phyloP scores from a whole-genome alignment of 2,113 vertebrate genomes.

The Triplophysa tibetana region DNA sequence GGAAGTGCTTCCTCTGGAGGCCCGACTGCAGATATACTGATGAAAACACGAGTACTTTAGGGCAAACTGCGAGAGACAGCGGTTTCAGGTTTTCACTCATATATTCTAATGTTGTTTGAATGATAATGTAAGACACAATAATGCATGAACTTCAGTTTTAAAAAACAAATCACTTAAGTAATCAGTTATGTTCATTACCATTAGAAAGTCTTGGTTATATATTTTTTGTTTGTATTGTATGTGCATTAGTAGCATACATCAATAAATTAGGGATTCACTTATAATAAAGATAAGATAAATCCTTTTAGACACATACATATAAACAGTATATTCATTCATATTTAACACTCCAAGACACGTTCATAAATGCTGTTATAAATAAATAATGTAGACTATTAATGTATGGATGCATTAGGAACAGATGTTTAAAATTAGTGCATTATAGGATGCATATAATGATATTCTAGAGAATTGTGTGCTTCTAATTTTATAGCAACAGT shows the following conservation, averaged over 20 bases:
- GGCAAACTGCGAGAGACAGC: too few relatives aligned
- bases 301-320: slow-evolving; percentile 8
- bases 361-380: not conserved
- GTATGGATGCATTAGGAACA: too few relatives aligned
- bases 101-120: too few relatives aligned
- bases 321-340: not conserved
- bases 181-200: not conserved
- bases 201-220: not conserved
- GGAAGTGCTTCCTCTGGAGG: not conserved
- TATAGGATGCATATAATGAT: too few relatives aligned
- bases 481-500: too few relatives aligned
- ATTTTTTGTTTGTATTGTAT: not conserved
- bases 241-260: not conserved
- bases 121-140: too few relatives aligned
- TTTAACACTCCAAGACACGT: slow-evolving; percentile 25
- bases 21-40: not conserved
- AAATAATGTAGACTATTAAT: too few relatives aligned
- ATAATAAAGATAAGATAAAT: slow-evolving; percentile 24
- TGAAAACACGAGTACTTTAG: not conserved
- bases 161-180: not conserved
- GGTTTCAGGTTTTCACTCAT: too few relatives aligned
- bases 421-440: too few relatives aligned
- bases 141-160: too few relatives aligned
- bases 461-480: too few relatives aligned
- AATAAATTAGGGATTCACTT: slow-evolving; percentile 14